Conservation (phyloP, 2,797 vertebrate species). For the Oceanodroma leucorhoa region DNA sequence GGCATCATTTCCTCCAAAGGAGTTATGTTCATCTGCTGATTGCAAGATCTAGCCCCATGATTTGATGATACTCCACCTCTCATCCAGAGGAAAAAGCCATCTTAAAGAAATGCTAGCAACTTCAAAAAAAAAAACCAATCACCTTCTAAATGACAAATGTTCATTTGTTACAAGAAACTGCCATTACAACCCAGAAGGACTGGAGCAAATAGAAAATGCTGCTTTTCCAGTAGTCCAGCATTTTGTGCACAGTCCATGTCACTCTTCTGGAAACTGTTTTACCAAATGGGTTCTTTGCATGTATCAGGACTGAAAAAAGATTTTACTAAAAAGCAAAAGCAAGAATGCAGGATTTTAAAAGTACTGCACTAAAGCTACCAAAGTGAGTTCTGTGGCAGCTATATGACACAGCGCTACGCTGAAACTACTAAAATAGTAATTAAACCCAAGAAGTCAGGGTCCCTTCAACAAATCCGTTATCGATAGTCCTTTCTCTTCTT, state of each 20-base stretch:
- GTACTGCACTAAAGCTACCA: not conserved
- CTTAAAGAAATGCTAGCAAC: not conserved
- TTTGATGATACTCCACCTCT: not conserved
- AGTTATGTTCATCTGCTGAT: not conserved
- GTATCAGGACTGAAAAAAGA: not conserved
- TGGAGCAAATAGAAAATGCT: not conserved
- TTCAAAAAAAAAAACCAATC: not conserved
- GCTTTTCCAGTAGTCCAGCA: not conserved
- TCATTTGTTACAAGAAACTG: not conserved
- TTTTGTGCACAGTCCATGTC: not conserved
- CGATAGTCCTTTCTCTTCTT: not conserved
- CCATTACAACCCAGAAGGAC: not conserved
- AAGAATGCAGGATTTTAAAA: not conserved
- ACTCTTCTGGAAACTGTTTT: not conserved
- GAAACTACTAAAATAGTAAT: not conserved
- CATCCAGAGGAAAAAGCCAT: not conserved
- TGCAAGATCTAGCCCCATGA: not conserved
- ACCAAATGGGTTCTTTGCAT: not conserved
- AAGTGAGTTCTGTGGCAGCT: not conserved
- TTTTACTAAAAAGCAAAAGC: not conserved
- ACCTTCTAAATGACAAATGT: not conserved
- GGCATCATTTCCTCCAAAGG: not conserved
- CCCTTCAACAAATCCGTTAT: not conserved
- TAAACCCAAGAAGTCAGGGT: not conserved
- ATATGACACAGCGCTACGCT: not conserved